Evolutionary conservation across 2,888 invertebrate genomes (phyloP).

Genomic region (Andrena praecox): DNA sequence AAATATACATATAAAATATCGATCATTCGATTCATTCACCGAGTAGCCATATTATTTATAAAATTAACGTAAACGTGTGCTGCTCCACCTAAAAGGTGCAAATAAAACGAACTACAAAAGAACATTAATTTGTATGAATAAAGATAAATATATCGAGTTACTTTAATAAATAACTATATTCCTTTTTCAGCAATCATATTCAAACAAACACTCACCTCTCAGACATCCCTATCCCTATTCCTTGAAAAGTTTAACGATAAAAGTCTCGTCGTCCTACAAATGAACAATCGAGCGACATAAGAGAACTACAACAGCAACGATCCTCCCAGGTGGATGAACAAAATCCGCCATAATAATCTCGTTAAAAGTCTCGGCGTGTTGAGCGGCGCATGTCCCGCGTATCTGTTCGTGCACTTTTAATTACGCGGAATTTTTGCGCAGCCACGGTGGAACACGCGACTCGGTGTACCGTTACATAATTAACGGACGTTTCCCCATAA

Average conservation of each 20-base stretch:
- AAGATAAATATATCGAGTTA: no score
- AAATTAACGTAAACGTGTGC: not conserved
- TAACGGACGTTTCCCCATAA: constrained; percentile 29
- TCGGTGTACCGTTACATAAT: constrained; percentile 40
- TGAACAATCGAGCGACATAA: constrained; percentile 28
- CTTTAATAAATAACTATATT: no score
- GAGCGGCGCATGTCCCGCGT: not conserved
- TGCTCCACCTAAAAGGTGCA: no score
- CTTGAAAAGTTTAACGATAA: not conserved
- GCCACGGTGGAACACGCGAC: constrained; percentile 24
- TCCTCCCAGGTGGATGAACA: not conserved
- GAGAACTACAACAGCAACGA: not conserved
- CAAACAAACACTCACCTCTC: no score
- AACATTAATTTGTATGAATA: no score
- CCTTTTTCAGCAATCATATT: no score
- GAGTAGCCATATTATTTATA: not conserved
- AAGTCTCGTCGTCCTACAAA: not conserved
- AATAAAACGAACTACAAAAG: no score
- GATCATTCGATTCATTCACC: not conserved
- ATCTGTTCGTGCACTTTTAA: constrained; percentile 34
- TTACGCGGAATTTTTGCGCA: constrained; percentile 34
- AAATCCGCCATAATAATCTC: constrained; percentile 45
- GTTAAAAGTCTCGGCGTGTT: constrained; percentile 29
- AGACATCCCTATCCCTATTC: no score
- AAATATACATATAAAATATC: not conserved